Evolutionary conservation across 2,797 vertebrate species (phyloP).

Genomic region (Okamejei kenojei): DNA sequence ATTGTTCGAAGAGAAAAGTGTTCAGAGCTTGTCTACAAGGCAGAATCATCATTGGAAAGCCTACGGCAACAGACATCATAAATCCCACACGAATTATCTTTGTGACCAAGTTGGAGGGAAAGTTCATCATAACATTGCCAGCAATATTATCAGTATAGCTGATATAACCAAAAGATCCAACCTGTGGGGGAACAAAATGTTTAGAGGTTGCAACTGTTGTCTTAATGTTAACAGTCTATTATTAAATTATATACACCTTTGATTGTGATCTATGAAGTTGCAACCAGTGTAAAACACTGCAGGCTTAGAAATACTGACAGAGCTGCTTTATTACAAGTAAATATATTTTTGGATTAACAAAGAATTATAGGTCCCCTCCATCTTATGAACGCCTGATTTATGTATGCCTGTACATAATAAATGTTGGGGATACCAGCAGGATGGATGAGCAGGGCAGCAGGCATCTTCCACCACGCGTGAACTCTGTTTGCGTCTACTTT

Average conservation of each 20-base stretch:
- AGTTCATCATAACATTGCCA: conserved; percentile 93
- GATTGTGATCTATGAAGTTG: not conserved
- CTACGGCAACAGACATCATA: conserved; percentile 95
- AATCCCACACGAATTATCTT: conserved; percentile 92
- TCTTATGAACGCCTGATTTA: no score
- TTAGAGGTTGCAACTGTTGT: not conserved
- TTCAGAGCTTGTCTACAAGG: conserved; percentile 93
- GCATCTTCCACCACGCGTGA: no score
- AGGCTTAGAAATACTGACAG: not conserved
- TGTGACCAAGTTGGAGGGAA: conserved; percentile 91
- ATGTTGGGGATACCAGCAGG: no score
- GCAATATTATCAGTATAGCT: conserved; percentile 88
- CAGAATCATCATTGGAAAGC: conserved; percentile 98
- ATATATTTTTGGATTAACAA: not conserved
- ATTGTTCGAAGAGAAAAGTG: conserved; percentile 91
- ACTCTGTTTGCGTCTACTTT: no score
- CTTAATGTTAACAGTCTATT: not conserved
- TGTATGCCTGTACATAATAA: no score
- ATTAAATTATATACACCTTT: not conserved
- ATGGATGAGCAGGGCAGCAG: no score
- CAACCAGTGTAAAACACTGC: not conserved
- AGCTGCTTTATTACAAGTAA: not conserved
- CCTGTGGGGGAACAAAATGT: conserved; percentile 55
- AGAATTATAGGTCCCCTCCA: no score
- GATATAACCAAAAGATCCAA: conserved; percentile 94